Conservation (phyloP, 1,140 invertebrate genomes). For the Leptestheria dahalacensis region DNA sequence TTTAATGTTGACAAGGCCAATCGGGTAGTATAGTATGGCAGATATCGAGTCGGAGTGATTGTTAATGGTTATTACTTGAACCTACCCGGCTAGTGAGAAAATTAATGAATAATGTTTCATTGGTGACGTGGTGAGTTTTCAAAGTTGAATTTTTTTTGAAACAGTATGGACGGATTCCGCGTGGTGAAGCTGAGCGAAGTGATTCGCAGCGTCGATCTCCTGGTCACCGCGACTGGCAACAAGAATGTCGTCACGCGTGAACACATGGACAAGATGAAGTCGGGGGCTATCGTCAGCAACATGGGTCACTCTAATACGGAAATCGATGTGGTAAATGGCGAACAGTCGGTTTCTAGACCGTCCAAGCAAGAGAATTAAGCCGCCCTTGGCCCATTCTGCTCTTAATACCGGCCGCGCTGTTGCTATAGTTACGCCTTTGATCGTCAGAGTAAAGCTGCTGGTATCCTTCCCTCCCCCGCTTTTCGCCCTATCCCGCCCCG, state of each 20-base stretch:
- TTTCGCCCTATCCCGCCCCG: too few relatives aligned
- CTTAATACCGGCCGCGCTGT: not conserved
- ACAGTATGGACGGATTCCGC: slow-evolving; percentile 90
- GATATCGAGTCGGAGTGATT: too few relatives aligned
- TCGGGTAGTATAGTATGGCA: too few relatives aligned
- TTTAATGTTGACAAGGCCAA: too few relatives aligned
- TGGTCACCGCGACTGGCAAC: slow-evolving; percentile 90
- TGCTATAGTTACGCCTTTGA: too few relatives aligned
- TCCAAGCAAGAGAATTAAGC: not conserved
- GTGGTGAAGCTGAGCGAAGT: slow-evolving; percentile 91
- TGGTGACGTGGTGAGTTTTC: too few relatives aligned
- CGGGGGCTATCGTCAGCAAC: slow-evolving; percentile 90
- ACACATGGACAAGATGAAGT: slow-evolving; percentile 95
- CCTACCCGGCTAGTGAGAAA: too few relatives aligned
- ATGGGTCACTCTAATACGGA: slow-evolving; percentile 98
- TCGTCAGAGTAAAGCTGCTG: too few relatives aligned
- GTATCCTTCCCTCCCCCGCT: too few relatives aligned
- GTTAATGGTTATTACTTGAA: too few relatives aligned
- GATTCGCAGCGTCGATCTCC: slow-evolving; percentile 82
- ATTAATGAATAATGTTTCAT: too few relatives aligned
- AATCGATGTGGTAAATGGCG: slow-evolving; percentile 73
- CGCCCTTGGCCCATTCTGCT: not conserved
- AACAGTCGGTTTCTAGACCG: not conserved
- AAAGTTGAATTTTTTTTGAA: slow-evolving; percentile 25
- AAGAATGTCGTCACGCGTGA: slow-evolving; percentile 90